Evolutionary conservation across 2,888 invertebrate genomes (phyloP), one percentile per base, ranked within the genome.

Genomic region (Oasisia sp.): DNA sequence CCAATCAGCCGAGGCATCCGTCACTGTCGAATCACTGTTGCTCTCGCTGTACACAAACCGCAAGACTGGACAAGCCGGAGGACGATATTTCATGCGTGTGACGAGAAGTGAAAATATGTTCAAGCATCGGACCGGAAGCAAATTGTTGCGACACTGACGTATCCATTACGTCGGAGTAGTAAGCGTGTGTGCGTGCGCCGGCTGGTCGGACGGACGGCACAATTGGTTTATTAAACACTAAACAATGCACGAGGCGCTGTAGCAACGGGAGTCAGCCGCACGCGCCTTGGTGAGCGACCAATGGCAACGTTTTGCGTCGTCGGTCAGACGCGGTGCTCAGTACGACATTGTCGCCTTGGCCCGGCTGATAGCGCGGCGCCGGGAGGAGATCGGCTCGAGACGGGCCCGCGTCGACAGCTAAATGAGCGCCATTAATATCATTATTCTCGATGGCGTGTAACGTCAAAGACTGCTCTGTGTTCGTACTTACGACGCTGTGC

Each of bases 161-260:
- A 74, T 74, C 27, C n/a, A 74, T 74, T 27, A 74, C 74, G 27
- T 27, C 74, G n/a, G 74, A 74, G 74, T n/a, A 74, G 50, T 50
- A 50, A 14, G 38, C 38, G 38, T 38, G 38, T 38, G 50, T 50
- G 50, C 14, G 50, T 50, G 50, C 50, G 50, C 50, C 50, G 50
- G 50, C 50, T 50, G 50, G 50, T 14, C 9, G 50, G 50, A 19
- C 27, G 74, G 27, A 19, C 27, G 74, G n/a, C 74, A n/a, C 74
- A 74, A 74, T 74, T 74, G 74, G 19, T 74, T 74, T 74, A 74
- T 74, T 74, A 74, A 74, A 74, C 27, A n/a, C 74, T 74, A 74
- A 74, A 74, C 27, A 27, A 74, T 27, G 74, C 74, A n/a, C 74
- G 74, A 74, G 74, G 7, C 27, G 27, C 74, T 0, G n/a, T 27